phyloP scores from a whole-genome alignment of 1,140 invertebrate genomes.

The Neotoxoptera formosana region DNA sequence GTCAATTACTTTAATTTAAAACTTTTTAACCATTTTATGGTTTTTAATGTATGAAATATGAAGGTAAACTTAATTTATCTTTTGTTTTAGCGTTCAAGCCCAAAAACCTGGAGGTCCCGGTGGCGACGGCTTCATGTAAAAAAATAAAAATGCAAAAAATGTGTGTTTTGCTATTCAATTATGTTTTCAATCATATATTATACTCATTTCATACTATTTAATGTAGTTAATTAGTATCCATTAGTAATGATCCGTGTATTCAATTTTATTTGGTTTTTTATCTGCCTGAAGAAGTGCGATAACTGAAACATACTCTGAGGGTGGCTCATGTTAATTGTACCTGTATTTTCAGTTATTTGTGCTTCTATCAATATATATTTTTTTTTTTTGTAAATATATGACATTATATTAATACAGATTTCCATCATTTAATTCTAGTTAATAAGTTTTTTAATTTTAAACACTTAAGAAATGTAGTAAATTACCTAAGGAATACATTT shows the following conservation, averaged over 20 bases:
- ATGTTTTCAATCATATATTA: conserved; percentile 41
- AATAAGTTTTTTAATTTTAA: conserved; percentile 36
- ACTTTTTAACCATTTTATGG: neutral
- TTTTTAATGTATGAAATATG: neutral
- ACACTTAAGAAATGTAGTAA: conserved; percentile 19
- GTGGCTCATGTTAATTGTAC: neutral
- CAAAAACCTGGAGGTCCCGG: conserved; percentile 54
- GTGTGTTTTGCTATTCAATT: conserved; percentile 35
- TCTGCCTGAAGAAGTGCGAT: neutral
- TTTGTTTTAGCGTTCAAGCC: conserved; percentile 52
- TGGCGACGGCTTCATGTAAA: conserved; percentile 55
- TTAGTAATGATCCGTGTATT: neutral
- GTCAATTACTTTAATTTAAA: neutral
- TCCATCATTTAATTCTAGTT: neutral
- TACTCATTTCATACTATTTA: conserved; percentile 30
- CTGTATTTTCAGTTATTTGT: conserved; percentile 40
- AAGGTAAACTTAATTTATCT: neutral
- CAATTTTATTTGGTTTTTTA: conserved; percentile 5
- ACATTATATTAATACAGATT: conserved; percentile 50
- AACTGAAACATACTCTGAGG: neutral
- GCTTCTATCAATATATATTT: conserved; percentile 7
- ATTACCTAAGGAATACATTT: neutral
- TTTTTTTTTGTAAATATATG: conserved; percentile 55
- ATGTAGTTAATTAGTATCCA: conserved; percentile 31
- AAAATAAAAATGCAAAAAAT: neutral